Evolutionary conservation across 2,888 invertebrate species (phyloP), one percentile per base, ranked within the genome.

Genomic region (Sacculina carcini): DNA sequence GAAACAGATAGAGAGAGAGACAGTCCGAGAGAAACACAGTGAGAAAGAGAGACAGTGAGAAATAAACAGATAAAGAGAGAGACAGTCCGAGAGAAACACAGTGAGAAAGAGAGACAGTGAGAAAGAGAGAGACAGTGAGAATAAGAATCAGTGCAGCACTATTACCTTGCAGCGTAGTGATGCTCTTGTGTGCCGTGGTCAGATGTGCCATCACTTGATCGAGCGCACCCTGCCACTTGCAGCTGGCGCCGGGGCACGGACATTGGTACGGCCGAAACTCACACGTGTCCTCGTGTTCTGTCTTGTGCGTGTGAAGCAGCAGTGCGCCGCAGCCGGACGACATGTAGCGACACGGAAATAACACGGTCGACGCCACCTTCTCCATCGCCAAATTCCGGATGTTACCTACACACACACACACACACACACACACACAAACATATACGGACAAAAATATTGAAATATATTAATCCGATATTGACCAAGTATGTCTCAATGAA

Each of bases 381-480:
- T 99, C 98, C 92, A 98, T 94, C 31, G 94, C 96, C 64, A 99
- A 72, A 69, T 98, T 98, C 58, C 98, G 76, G 61, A 99, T 98
- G 67, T 94, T 94, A 54, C 80, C 80, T 77, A 60, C 5, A 56
- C 61, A 57, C 47, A 29, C 51, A 34, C n/a, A n/a, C n/a, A n/a
- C n/a, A n/a, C n/a, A n/a, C n/a, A n/a, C n/a, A n/a, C n/a, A n/a
- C n/a, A n/a, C n/a, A n/a, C n/a, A n/a, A n/a, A n/a, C n/a, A n/a
- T n/a, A n/a, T n/a, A n/a, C n/a, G n/a, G n/a, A n/a, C n/a, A n/a
- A n/a, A n/a, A n/a, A n/a, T n/a, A n/a, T n/a, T n/a, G n/a, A 19
- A 44, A 51, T 28, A 23, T 24, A 38, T 21, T 16, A 50, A 52
- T 28, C 23, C n/a, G n/a, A n/a, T n/a, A n/a, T n/a, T n/a, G n/a